Percentiles rank a stretch among this genome's conserved stretches.
phyloP scores from a whole-genome alignment of 2,888 invertebrate genomes.

The Tinea pellionella region DNA sequence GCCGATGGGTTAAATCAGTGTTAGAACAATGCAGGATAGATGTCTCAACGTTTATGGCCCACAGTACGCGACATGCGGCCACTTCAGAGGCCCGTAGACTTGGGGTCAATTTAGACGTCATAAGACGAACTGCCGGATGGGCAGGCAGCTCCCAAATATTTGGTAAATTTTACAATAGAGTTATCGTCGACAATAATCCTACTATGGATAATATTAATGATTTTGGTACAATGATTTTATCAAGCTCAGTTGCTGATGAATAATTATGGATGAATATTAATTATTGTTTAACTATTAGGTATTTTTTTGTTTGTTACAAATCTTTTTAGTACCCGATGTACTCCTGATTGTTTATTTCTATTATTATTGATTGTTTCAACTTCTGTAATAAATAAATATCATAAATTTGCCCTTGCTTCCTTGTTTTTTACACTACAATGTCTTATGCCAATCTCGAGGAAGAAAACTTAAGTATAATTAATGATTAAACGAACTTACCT shows the following conservation, averaged over 20 bases:
- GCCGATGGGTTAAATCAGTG: constrained; percentile 20
- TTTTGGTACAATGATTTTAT: not conserved
- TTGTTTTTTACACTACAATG: not conserved
- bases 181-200: constrained; percentile 15
- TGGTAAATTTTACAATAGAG: constrained; percentile 21
- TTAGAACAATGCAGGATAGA: constrained; percentile 19
- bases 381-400: too few species aligned
- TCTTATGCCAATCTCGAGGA: constrained; percentile 12
- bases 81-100: constrained; percentile 21
- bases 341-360: not conserved
- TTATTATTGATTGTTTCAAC: not conserved
- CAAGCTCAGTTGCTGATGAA: too few species aligned
- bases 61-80: constrained; percentile 22
- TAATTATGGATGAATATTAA: not conserved
- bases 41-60: constrained; percentile 15
- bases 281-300: not conserved
- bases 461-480: constrained; percentile 10
- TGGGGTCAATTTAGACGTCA: constrained; percentile 21
- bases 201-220: not conserved
- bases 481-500: constrained; percentile 16
- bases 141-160: constrained; percentile 18
- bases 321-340: not conserved
- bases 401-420: not conserved
- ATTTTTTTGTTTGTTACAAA: not conserved
- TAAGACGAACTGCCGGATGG: constrained; percentile 21